Conservation (phyloP, 1,140 invertebrate genomes). For the Brachystomella parvula region DNA sequence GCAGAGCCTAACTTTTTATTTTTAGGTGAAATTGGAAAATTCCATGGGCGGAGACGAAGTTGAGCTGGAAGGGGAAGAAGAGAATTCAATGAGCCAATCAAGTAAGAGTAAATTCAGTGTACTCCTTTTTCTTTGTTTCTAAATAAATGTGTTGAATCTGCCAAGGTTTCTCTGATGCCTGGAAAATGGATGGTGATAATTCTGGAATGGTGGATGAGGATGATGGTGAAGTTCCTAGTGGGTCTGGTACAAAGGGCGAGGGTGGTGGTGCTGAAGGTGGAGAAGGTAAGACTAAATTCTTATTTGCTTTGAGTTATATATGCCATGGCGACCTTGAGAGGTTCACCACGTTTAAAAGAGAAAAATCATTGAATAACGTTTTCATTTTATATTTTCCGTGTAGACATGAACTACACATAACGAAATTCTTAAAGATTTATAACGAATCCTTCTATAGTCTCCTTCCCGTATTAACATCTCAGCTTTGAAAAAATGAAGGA, state of each 20-base stretch:
- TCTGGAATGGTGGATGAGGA: background rate
- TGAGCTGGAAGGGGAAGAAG: background rate
- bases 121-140: background rate
- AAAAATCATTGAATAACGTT: background rate
- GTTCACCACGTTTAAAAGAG: constrained; percentile 3
- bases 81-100: constrained; percentile 6
- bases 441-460: background rate
- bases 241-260: background rate
- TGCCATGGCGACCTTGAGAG: constrained; percentile 11
- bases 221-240: background rate
- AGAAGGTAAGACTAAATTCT: background rate
- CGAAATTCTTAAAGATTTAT: background rate
- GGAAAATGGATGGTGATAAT: constrained; percentile 1
- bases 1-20: background rate
- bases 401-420: background rate
- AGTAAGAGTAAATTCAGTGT: background rate
- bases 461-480: background rate
- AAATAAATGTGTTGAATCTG: background rate
- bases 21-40: background rate
- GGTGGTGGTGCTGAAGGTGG: constrained; percentile 7
- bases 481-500: too few relatives aligned
- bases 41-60: background rate
- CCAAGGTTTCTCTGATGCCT: background rate
- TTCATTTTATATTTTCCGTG: too few relatives aligned
- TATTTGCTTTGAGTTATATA: constrained; percentile 5